Base-by-base conservation (phyloP, 2,113 vertebrate species). In the Mionectes macconnelli region DNA sequence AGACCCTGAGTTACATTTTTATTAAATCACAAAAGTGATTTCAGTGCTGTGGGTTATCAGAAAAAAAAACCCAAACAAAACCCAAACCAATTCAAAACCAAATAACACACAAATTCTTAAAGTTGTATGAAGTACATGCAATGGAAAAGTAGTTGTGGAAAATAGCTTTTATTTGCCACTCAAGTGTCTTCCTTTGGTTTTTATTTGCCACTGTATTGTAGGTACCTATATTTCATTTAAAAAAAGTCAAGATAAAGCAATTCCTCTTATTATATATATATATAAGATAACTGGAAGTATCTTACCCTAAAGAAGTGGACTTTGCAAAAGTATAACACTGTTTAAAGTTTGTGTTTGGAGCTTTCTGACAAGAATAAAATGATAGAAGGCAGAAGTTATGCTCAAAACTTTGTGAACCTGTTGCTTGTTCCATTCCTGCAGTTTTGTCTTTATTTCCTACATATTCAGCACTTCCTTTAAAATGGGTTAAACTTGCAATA, bases 191-290 rank as follows among this genome's bases (percentile, higher is more conserved):
- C 81, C 25, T 75, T 33, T 4, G 16, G 15, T 12, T 64, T 83
- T 63, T 28, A 15, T 83, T 52, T 52, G 27, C 17, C 23, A 50
- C 17, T 62, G 30, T 50, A 60, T 2, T 25, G 15, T 44, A 56
- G 19, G 12, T 68, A 44, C 5, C 2, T 9, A 4, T 24, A 24
- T n/a, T 59, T 78, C 1, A 45, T 76, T 62, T 8, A 44, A 66
- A 39, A 57, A 44, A 21, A 4, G 1, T 2, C 31, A 33, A 53
- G 33, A 5, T 8, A 10, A 27, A 31, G 4, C 9, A 18, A 28
- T 10, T 1, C 4, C 4, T 14, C 10, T 2, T 30, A 1, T 35
- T 82, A 1, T 40, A 7, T 33, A 27, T 44, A n/a, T 24, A 12
- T 44, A 8, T 40, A 19, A 19, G 28, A 42, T 31, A 42, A 14